Conservation (phyloP, 2,797 vertebrate species). For the Dermochelys coriacea region DNA sequence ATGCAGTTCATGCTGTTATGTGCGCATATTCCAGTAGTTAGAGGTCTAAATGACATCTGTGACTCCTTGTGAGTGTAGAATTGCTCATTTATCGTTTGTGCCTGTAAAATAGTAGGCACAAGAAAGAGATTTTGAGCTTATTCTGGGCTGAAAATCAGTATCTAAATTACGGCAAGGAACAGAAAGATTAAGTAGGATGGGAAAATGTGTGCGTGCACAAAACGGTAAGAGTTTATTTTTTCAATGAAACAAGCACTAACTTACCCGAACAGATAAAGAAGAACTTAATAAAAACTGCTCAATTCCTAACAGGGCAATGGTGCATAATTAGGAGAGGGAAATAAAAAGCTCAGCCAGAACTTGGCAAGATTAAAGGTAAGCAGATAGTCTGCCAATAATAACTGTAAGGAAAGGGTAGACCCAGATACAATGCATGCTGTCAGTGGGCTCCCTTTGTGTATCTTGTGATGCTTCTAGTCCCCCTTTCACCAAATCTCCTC, state of each 20-base stretch:
- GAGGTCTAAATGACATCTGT: not conserved
- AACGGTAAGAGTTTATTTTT: not conserved
- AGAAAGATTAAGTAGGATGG: not conserved
- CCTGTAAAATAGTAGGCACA: not conserved
- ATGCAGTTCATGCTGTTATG: not conserved
- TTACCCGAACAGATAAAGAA: not conserved
- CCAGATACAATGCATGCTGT: rapidly evolving
- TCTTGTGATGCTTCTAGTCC: not conserved
- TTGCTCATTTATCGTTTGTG: not conserved
- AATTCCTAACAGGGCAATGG: not conserved
- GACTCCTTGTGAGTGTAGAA: not conserved
- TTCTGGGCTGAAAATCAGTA: not conserved
- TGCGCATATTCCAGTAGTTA: not conserved
- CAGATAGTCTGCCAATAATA: not conserved
- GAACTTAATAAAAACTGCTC: not conserved
- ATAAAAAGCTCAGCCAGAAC: not conserved
- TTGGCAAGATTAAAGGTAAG: not conserved
- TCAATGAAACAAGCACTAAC: not conserved
- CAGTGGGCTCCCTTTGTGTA: not conserved
- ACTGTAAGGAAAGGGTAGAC: not conserved
- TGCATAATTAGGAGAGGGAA: not conserved
- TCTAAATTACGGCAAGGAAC: not conserved
- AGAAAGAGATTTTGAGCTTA: not conserved
- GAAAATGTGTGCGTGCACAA: not conserved
- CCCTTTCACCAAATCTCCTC: not conserved